Base-by-base conservation (phyloP, 2,888 invertebrate species). In the Tanytarsus gracilentus region DNA sequence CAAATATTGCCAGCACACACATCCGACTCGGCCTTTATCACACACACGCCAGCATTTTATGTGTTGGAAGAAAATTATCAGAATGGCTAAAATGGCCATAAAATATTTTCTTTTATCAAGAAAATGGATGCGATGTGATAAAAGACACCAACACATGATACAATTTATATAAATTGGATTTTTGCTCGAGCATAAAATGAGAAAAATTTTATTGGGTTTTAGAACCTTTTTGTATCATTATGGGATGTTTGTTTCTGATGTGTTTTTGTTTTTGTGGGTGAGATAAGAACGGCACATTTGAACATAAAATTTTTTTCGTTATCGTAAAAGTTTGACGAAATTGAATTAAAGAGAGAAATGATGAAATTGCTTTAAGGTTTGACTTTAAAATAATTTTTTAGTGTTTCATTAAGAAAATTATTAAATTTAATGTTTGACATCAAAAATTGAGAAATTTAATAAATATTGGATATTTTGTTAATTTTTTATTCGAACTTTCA, bases 1-100 rank as follows among this genome's bases (percentile, higher is more conserved):
- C 23, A 23, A 21, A 44, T 44, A 44, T 44, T 21, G 21, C 21
- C 21, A 11, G 11, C 23, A 11, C 44, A 44, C 18, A n/a, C n/a
- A n/a, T n/a, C n/a, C n/a, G n/a, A n/a, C n/a, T n/a, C n/a, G n/a
- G 44, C 44, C 44, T 18, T 44, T 44, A 44, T 44, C 44, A 44
- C 18, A 11, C 8, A 44, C 23, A 23, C 11, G 11, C 11, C 44
- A 23, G 23, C 18, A 44, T 36, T 18, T 8, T 18, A 11, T 18
- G 23, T 8, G 23, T 11, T 18, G 44, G 21, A 8, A 44, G n/a
- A 44, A 44, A 44, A 40, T 2, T 44, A 16, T 11, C 6, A n/a
- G n/a, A 33, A 33, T 33, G n/a, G 9, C n/a, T 33, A 33, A 44
- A 23, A 18, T 16, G 23, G 44, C 44, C 18, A 23, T 44, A 44